phyloP scores from a whole-genome alignment of 2,113 vertebrate species.

The Dipodomys stephensi region DNA sequence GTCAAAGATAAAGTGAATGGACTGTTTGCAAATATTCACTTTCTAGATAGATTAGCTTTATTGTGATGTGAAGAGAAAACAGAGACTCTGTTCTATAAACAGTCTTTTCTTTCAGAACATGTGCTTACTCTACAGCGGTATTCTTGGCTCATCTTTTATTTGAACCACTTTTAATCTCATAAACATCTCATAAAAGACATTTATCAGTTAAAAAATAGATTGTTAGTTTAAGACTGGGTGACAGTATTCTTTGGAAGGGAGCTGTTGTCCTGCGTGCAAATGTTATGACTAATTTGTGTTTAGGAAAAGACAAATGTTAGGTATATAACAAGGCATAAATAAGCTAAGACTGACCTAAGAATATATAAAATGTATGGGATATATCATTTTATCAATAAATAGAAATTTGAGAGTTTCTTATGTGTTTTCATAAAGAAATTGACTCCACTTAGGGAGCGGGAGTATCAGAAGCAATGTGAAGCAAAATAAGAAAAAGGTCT shows the following conservation, averaged over 20 bases:
- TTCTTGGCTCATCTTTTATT: slow-evolving; percentile 55
- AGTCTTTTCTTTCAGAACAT: slow-evolving; percentile 42
- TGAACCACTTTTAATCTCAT: slow-evolving; percentile 59
- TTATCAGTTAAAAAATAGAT: slow-evolving; percentile 38
- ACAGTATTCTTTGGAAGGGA: not conserved
- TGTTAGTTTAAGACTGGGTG: not conserved
- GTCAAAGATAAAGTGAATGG: not conserved
- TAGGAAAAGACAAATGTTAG: not conserved
- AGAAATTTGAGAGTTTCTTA: not conserved
- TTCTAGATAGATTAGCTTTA: slow-evolving; percentile 45
- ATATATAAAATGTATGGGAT: not conserved
- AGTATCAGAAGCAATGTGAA: not conserved
- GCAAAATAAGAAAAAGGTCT: not conserved
- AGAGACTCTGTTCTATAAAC: slow-evolving; percentile 4
- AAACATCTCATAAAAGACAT: slow-evolving; percentile 3
- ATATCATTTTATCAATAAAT: too few relatives aligned
- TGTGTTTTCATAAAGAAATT: not conserved
- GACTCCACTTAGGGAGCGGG: not conserved
- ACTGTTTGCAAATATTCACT: slow-evolving; percentile 36
- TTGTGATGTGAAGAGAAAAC: slow-evolving; percentile 40
- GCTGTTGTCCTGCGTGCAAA: not conserved
- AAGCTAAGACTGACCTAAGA: not conserved
- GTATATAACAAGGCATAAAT: not conserved
- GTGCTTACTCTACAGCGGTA: not conserved
- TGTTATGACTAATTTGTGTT: not conserved